Conservation (phyloP, 2,113 vertebrate genomes). For the Barnardius zonarius region DNA sequence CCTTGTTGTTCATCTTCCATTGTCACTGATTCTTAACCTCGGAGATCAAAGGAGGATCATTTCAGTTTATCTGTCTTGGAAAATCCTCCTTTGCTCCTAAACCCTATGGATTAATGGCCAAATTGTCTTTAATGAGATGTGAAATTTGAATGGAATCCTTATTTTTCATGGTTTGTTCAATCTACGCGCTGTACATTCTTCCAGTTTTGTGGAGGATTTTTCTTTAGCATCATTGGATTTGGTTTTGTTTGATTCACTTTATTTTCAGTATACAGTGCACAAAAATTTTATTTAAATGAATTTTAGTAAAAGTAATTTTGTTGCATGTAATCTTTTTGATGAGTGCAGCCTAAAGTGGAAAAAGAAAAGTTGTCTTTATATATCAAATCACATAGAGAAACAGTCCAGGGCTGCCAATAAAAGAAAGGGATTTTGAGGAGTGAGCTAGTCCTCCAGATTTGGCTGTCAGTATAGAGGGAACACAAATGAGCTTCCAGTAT, state of each 20-base stretch:
- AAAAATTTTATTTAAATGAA: neutral
- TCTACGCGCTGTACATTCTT: slow-evolving; percentile 16
- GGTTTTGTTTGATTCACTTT: neutral
- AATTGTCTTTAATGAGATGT: slow-evolving; percentile 68
- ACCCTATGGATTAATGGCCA: slow-evolving; percentile 71
- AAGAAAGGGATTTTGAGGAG: neutral
- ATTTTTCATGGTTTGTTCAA: slow-evolving; percentile 9
- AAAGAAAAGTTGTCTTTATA: neutral
- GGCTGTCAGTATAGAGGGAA: neutral
- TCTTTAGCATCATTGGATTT: neutral
- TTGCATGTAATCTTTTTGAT: neutral
- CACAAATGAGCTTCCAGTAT: neutral
- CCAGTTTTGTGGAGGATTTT: neutral
- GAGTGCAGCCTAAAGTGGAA: neutral
- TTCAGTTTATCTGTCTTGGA: slow-evolving; percentile 98
- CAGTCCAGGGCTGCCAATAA: neutral
- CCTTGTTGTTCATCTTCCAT: slow-evolving; percentile 88
- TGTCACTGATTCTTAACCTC: slow-evolving; percentile 88
- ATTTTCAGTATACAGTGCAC: neutral
- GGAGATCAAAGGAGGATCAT: slow-evolving; percentile 94
- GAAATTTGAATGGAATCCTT: slow-evolving; percentile 66
- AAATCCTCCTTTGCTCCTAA: slow-evolving; percentile 80
- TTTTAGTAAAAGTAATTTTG: neutral
- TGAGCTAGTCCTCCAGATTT: neutral
- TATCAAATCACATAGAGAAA: neutral